Evolutionary conservation across 2,797 vertebrate genomes (phyloP).

Genomic region (Moxostoma hubbsi): DNA sequence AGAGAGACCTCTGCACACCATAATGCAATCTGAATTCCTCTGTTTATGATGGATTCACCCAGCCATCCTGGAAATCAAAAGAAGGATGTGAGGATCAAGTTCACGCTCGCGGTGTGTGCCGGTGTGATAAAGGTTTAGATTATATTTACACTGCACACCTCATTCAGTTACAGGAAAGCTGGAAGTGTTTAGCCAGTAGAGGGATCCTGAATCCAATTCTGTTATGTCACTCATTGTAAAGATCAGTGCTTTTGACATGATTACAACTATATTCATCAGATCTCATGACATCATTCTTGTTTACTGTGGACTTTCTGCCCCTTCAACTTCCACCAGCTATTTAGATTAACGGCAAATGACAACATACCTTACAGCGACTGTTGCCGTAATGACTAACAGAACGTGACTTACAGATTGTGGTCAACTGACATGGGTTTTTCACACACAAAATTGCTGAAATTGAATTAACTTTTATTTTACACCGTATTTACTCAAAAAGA

Average conservation of each 20-base stretch:
- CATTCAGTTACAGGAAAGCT: slow-evolving; percentile 40
- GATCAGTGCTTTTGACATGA: slow-evolving; percentile 41
- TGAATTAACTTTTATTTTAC: not conserved
- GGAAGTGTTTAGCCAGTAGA: slow-evolving; percentile 41
- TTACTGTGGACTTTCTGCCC: slow-evolving; percentile 17
- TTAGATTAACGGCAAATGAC: slow-evolving; percentile 43
- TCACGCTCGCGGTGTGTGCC: slow-evolving; percentile 26
- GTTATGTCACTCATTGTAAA: slow-evolving; percentile 45
- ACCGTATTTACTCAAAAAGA: not conserved
- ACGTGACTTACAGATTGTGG: slow-evolving; percentile 15
- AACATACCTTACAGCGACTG: slow-evolving; percentile 9
- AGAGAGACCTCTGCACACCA: slow-evolving; percentile 51
- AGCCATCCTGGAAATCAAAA: slow-evolving; percentile 55
- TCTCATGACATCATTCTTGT: slow-evolving; percentile 31
- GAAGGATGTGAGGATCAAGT: slow-evolving; percentile 56
- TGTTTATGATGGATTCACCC: slow-evolving; percentile 48
- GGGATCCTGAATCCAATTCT: slow-evolving; percentile 37
- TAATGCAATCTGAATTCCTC: slow-evolving; percentile 53
- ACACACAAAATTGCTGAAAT: slow-evolving; percentile 12
- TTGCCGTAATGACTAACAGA: slow-evolving; percentile 33
- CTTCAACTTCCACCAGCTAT: slow-evolving; percentile 34
- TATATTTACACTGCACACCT: slow-evolving; percentile 46
- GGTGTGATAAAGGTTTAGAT: slow-evolving; percentile 46
- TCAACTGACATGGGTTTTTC: not conserved
- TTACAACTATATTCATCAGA: slow-evolving; percentile 36